Base-by-base conservation (phyloP, 2,888 invertebrate genomes). In the Calephelis perditalis region DNA sequence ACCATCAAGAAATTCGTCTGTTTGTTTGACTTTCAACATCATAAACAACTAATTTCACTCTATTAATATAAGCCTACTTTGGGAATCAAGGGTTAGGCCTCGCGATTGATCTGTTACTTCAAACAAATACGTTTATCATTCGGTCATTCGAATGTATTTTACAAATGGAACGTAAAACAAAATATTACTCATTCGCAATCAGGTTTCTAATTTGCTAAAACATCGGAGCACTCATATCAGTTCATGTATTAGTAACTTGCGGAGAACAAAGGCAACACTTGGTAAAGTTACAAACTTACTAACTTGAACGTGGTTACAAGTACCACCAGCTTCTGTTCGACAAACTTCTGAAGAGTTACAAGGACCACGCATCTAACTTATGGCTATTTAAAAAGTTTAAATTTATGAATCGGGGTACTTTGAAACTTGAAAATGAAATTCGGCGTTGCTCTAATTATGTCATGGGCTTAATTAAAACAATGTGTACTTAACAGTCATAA, bases 111-210 rank as follows among this genome's bases (percentile, higher is more conserved):
- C 26, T 26, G 26, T 4, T 26, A 26, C 26, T 3, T 26, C 26
- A 26, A 26, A 26, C 26, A 26, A 26, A 26, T 26, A 26, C 26
- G 26, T 26, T 26, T 26, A 26, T 26, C 26, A 3, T 26, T 26
- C 26, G 0, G 26, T 26, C 26, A 26, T 26, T 26, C 26, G 26
- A 26, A 26, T 26, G 26, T 26, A 26, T 26, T 26, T 26, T 56
- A 65, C 40, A 40, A 40, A 40, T 64, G 55, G 60, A 47, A 37
- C 61, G 15, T 60, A 46, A 58, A 57, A 60, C 10, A 62, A 46
- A 58, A 60, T 64, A 45, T 37, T 12, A 37, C 3, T 15, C 40
- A 56, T 40, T 9, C 37, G 8, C 12, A 11, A 43, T 43, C 11
- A 43, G 12, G 44, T 8, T 15, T 56, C 40, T 15, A 58, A 52